A percentile compares a stretch with the other conserved stretches of the same genome.
Evolutionary conservation across 2,797 vertebrate species (phyloP).

Genomic region (Ctenopoma multispine): DNA sequence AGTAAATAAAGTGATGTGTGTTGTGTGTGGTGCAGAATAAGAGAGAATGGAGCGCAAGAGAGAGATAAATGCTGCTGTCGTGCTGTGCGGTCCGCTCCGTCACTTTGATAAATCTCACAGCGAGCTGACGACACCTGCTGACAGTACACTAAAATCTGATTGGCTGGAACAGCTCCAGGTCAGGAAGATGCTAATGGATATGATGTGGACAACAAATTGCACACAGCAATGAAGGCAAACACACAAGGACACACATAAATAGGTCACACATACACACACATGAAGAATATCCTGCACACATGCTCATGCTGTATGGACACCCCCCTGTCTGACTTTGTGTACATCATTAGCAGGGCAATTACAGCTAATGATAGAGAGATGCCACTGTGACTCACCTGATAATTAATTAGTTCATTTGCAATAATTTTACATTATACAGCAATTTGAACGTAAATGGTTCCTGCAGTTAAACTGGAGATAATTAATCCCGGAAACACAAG

Average conservation of each 20-base stretch:
- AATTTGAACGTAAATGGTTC: constrained; percentile 37
- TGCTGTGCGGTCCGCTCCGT: constrained; percentile 73
- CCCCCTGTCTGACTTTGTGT: constrained; percentile 51
- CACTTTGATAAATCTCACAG: constrained; percentile 86
- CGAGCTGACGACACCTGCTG: constrained; percentile 83
- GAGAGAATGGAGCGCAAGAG: constrained; percentile 35
- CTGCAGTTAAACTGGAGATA: constrained; percentile 40
- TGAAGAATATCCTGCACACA: constrained; percentile 19
- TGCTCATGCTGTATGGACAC: constrained; percentile 23
- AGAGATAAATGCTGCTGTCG: constrained; percentile 82
- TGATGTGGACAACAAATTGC: constrained; percentile 77
- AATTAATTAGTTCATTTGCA: constrained; percentile 49
- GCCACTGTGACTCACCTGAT: constrained; percentile 54
- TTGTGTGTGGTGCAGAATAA: constrained; percentile 18
- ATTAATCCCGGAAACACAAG: constrained; percentile 28
- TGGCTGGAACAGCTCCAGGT: constrained; percentile 79
- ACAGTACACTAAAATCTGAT: constrained; percentile 78
- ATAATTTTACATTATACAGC: constrained; percentile 41
- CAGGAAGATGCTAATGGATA: constrained; percentile 79
- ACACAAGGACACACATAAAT: constrained; percentile 38
- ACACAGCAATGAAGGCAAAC: constrained; percentile 35
- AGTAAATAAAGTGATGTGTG: constrained; percentile 43
- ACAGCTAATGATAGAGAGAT: constrained; percentile 50
- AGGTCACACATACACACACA: constrained; percentile 33
- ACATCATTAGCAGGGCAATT: constrained; percentile 66